phyloP scores from a whole-genome alignment of 2,113 vertebrate genomes.

The Pygathrix nemaeus region DNA sequence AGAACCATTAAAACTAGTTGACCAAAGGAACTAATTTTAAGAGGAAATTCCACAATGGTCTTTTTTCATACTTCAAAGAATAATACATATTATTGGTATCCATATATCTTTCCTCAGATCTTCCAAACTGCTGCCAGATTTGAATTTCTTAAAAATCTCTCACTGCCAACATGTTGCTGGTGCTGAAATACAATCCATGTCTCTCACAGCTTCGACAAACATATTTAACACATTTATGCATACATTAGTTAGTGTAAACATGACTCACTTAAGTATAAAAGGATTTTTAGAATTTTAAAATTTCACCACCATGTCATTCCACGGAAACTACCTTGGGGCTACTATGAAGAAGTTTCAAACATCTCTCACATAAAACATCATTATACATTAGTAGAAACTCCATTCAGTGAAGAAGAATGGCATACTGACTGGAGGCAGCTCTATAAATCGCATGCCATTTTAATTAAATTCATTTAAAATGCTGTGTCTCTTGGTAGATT shows the following conservation, averaged over 20 bases:
- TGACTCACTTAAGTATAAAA: slow-evolving; percentile 75
- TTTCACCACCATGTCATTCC: slow-evolving; percentile 80
- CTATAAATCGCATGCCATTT: slow-evolving; percentile 84
- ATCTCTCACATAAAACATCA: slow-evolving; percentile 83
- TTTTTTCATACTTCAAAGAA: slow-evolving; percentile 57
- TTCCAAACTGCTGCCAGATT: slow-evolving; percentile 59
- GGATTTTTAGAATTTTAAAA: slow-evolving; percentile 75
- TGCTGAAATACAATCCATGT: slow-evolving; percentile 64
- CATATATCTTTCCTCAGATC: background rate
- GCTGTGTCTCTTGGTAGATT: slow-evolving; percentile 83
- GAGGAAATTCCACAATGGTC: slow-evolving; percentile 49
- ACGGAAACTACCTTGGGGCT: slow-evolving; percentile 84
- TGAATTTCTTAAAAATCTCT: slow-evolving; percentile 53
- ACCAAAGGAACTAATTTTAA: slow-evolving; percentile 32
- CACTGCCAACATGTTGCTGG: slow-evolving; percentile 63
- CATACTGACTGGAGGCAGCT: slow-evolving; percentile 80
- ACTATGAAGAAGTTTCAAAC: slow-evolving; percentile 80
- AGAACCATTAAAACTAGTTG: slow-evolving; percentile 34
- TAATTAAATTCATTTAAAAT: slow-evolving; percentile 88
- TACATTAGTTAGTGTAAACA: slow-evolving; percentile 76
- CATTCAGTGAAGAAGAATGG: slow-evolving; percentile 82
- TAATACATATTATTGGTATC: background rate
- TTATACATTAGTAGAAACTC: slow-evolving; percentile 82
- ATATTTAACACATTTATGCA: slow-evolving; percentile 73
- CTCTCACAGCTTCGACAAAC: slow-evolving; percentile 74